A percentile compares a stretch with the other conserved stretches of the same genome.
Evolutionary conservation across 2,888 invertebrate species (phyloP).

Genomic region (Crematogaster levior): DNA sequence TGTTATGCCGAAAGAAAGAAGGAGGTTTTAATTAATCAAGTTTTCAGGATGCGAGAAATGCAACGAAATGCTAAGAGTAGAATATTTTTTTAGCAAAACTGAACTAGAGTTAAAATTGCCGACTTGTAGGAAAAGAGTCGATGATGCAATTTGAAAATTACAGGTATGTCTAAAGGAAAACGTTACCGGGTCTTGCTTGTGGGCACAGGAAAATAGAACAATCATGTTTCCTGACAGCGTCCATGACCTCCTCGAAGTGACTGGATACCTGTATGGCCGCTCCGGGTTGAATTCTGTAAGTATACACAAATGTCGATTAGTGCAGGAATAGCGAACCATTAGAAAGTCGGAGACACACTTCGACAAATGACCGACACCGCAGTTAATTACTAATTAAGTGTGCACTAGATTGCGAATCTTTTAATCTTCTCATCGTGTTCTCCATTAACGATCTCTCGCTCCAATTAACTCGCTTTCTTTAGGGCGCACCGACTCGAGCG

Average conservation of each 20-base stretch:
- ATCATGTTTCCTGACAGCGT: slow-evolving; percentile 90
- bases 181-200: slow-evolving; percentile 79
- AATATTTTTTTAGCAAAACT: background rate
- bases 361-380: slow-evolving; percentile 38
- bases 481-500: background rate
- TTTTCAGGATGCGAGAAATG: background rate
- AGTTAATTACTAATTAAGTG: slow-evolving; percentile 50
- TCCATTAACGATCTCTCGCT: slow-evolving; percentile 40
- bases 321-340: slow-evolving; percentile 42
- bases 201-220: slow-evolving; percentile 89
- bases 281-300: slow-evolving; percentile 88
- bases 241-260: slow-evolving; percentile 92
- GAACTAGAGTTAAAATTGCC: background rate
- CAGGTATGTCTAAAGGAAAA: slow-evolving; percentile 68
- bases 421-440: slow-evolving; percentile 8
- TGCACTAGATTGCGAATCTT: slow-evolving; percentile 21
- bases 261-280: slow-evolving; percentile 88
- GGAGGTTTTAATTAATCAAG: background rate
- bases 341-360: slow-evolving; percentile 56
- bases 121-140: background rate
- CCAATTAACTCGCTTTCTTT: slow-evolving; percentile 47
- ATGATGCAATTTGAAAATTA: background rate
- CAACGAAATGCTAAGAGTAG: background rate
- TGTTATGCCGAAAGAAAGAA: background rate
- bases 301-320: slow-evolving; percentile 63